Conservation (phyloP, 2,888 invertebrate genomes). For the Zhengitettix transpicula region DNA sequence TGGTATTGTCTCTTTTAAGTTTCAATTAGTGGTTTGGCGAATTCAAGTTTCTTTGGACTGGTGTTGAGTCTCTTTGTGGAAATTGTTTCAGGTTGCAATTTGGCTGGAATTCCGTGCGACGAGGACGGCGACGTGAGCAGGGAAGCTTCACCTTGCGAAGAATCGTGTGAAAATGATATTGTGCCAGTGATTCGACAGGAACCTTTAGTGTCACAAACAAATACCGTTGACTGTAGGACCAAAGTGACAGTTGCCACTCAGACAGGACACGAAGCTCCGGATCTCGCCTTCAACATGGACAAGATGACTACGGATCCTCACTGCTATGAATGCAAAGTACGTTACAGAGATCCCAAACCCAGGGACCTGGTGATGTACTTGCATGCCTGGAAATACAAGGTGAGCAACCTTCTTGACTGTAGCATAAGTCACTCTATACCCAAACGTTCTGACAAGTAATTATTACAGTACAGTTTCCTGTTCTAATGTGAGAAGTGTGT, state of each 20-base stretch:
- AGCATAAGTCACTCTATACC: no score
- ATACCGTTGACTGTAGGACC: constrained; percentile 24
- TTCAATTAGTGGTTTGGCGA: no score
- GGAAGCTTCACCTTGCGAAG: constrained; percentile 56
- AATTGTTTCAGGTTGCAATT: no score
- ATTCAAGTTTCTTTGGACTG: no score
- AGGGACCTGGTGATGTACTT: constrained; percentile 89
- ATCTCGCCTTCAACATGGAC: constrained; percentile 45
- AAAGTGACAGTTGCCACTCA: constrained; percentile 74
- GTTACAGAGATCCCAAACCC: constrained; percentile 80
- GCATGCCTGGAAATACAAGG: constrained; percentile 87
- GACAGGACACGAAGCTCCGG: constrained; percentile 62
- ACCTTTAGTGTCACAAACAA: not conserved
- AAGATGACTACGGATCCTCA: constrained; percentile 67
- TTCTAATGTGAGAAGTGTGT: no score
- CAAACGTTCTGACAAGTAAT: no score
- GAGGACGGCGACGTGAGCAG: constrained; percentile 20
- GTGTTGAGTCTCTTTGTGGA: no score
- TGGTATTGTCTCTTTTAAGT: no score
- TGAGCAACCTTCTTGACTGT: constrained; percentile 21
- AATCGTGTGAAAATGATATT: constrained; percentile 20
- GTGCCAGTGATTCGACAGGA: not conserved
- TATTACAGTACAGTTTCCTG: no score
- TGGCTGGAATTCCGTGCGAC: not conserved
- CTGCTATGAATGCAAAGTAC: constrained; percentile 85